Percentiles rank a stretch among this genome's conserved stretches.
Conservation (phyloP, 2,888 invertebrate genomes). For the Andricus curvator region DNA sequence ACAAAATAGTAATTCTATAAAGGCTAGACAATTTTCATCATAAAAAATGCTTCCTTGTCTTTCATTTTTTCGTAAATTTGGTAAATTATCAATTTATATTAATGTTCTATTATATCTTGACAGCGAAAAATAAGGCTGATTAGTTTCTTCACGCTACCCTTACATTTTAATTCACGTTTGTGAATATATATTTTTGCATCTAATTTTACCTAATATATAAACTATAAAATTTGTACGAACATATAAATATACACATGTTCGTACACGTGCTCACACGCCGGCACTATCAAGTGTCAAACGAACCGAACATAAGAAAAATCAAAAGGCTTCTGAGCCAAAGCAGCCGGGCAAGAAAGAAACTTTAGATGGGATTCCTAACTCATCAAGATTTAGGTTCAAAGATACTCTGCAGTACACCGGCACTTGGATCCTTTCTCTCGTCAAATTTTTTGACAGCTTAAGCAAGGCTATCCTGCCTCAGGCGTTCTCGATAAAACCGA, state of each 20-base stretch:
- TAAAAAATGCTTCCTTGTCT: no score
- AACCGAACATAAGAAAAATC: slow-evolving; percentile 68
- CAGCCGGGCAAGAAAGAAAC: slow-evolving; percentile 54
- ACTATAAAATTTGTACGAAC: slow-evolving; percentile 14
- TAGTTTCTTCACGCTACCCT: background rate
- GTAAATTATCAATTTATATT: no score
- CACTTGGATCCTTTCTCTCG: slow-evolving; percentile 16
- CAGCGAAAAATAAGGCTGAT: no score
- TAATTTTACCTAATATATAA: background rate
- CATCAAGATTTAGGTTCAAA: slow-evolving; percentile 35
- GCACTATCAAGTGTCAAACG: slow-evolving; percentile 76
- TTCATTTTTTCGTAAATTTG: no score
- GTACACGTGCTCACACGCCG: slow-evolving; percentile 47
- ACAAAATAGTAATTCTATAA: no score
- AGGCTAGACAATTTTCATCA: no score
- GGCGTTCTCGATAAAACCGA: slow-evolving; percentile 7
- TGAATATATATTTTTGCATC: background rate
- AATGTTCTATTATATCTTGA: no score
- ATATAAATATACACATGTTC: slow-evolving; percentile 41
- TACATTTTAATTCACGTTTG: slow-evolving; percentile 6
- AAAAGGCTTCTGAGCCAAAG: slow-evolving; percentile 60
- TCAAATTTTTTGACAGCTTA: slow-evolving; percentile 25
- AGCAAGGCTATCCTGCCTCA: slow-evolving; percentile 1
- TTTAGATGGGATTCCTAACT: slow-evolving; percentile 48
- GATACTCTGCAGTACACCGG: slow-evolving; percentile 10